Conservation (phyloP, 2,113 vertebrate species). For the Prolemur simus region DNA sequence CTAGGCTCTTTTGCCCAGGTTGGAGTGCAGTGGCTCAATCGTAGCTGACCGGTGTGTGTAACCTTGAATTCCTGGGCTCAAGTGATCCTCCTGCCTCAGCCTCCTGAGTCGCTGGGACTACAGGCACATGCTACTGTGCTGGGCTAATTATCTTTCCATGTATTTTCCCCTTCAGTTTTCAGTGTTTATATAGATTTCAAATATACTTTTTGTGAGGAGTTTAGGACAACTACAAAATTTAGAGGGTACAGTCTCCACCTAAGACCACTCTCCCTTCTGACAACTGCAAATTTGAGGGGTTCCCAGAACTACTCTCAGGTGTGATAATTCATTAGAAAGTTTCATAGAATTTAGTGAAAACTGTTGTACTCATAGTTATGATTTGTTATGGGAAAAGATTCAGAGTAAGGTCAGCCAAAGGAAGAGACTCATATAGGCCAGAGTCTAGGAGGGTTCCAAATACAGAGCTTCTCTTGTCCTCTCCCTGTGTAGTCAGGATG, state of each 20-base stretch:
- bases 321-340: neutral
- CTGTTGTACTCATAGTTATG: neutral
- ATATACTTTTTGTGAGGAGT: neutral
- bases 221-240: neutral
- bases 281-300: neutral
- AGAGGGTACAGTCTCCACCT: neutral
- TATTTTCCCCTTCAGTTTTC: neutral
- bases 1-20: no score
- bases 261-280: neutral
- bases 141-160: neutral
- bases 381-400: neutral
- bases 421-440: neutral
- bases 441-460: neutral
- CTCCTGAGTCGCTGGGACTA: no score
- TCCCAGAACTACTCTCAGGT: neutral
- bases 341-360: neutral
- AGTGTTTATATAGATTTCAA: constrained; percentile 9
- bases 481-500: neutral
- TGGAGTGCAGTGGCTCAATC: no score
- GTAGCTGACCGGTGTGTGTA: no score
- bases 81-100: no score
- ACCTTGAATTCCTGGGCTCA: no score
- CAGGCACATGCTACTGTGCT: no score
- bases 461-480: neutral
- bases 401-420: neutral